phyloP scores from a whole-genome alignment of 2,113 vertebrate species.

The Mobula hypostoma region DNA sequence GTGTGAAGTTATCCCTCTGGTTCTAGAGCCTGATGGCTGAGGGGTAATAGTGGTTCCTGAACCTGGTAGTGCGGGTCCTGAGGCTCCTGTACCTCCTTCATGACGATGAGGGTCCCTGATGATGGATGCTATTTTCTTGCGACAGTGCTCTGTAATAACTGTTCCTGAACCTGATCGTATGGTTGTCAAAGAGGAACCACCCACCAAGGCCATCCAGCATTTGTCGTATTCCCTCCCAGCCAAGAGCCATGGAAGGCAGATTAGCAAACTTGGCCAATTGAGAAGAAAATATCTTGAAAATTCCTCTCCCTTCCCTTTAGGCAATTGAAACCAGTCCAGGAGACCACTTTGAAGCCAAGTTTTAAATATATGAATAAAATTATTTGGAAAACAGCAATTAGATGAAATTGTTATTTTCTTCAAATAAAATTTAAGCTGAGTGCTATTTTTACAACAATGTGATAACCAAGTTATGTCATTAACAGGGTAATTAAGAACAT shows the following conservation, averaged over 20 bases:
- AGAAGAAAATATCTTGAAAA: neutral
- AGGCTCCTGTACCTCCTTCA: no score
- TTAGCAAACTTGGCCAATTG: neutral
- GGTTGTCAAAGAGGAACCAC: neutral
- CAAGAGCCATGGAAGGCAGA: neutral
- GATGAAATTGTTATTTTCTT: neutral
- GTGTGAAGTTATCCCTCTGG: no score
- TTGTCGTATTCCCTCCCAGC: neutral
- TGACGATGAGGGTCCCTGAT: no score
- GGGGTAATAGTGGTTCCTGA: no score
- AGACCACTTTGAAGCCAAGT: neutral
- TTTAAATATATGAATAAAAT: neutral
- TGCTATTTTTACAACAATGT: neutral
- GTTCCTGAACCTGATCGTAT: no score
- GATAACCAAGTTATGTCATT: neutral
- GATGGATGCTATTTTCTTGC: no score
- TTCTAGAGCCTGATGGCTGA: no score
- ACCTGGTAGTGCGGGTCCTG: no score
- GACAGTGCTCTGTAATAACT: no score
- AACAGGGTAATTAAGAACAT: neutral
- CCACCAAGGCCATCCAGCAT: neutral
- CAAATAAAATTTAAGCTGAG: neutral
- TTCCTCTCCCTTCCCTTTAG: neutral
- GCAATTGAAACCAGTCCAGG: neutral
- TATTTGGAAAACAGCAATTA: neutral